Conservation (phyloP, 2,797 vertebrate genomes). For the Remorina albescens region DNA sequence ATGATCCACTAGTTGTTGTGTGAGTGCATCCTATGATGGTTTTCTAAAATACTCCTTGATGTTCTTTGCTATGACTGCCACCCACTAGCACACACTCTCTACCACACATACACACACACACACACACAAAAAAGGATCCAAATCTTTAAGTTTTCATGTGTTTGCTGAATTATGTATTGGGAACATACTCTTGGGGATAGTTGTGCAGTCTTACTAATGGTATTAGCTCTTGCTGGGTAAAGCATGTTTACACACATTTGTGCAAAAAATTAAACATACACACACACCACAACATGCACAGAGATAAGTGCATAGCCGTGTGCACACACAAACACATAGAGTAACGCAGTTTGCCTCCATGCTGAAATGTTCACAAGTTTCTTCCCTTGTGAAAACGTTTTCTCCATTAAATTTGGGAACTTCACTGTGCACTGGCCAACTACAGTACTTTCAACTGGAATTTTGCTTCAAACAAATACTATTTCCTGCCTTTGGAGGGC, state of each 20-base stretch:
- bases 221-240: conserved; percentile 62
- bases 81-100: conserved; percentile 31
- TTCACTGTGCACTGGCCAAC: conserved; percentile 16
- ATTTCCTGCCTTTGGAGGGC: conserved; percentile 14
- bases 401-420: conserved; percentile 15
- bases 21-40: conserved; percentile 18
- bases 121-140: conserved; percentile 55
- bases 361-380: conserved; percentile 47
- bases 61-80: conserved; percentile 36
- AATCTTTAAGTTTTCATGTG: conserved; percentile 59
- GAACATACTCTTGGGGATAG: conserved; percentile 64
- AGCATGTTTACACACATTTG: conserved; percentile 44
- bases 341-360: background rate
- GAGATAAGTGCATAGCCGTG: too few relatives aligned
- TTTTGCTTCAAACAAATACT: conserved; percentile 26
- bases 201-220: conserved; percentile 60
- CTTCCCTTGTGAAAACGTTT: conserved; percentile 40
- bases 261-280: conserved; percentile 11
- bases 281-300: conserved; percentile 5
- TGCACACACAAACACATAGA: conserved; percentile 26
- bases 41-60: conserved; percentile 32
- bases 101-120: conserved; percentile 39
- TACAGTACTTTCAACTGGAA: conserved; percentile 18
- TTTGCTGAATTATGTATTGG: conserved; percentile 76
- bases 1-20: conserved; percentile 31